Evolutionary conservation across 2,113 vertebrate species (phyloP).

Genomic region (Cathartes aura): DNA sequence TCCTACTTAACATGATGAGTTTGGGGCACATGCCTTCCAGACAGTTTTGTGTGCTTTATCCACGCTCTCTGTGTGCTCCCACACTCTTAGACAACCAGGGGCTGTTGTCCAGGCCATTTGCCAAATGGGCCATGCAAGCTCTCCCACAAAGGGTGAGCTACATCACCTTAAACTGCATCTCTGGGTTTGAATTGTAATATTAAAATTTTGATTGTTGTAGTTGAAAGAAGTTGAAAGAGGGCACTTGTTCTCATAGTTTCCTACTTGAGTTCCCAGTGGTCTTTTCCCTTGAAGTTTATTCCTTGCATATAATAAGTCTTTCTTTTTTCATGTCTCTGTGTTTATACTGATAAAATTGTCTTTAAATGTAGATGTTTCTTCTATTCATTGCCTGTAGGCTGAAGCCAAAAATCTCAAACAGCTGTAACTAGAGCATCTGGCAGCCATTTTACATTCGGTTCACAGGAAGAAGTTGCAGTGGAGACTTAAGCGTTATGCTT

Average conservation of each 20-base stretch:
- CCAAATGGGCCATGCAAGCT: neutral
- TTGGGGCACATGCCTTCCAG: neutral
- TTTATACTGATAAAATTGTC: conserved; percentile 9
- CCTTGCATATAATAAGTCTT: neutral
- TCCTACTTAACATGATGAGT: neutral
- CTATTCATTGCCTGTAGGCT: neutral
- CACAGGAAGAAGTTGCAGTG: neutral
- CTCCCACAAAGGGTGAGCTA: neutral
- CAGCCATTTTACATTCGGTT: conserved; percentile 19
- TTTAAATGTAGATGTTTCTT: conserved; percentile 6
- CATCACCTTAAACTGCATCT: neutral
- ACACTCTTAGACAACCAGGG: neutral
- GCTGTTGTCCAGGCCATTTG: neutral
- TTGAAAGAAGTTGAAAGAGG: neutral
- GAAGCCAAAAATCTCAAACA: conserved; percentile 14
- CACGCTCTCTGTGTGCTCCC: neutral
- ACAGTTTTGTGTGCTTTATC: neutral
- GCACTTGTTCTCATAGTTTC: neutral
- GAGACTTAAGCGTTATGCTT: neutral
- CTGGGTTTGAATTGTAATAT: neutral
- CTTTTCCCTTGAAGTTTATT: neutral
- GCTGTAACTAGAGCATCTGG: neutral
- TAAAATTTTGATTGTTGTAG: neutral
- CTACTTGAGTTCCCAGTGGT: neutral
- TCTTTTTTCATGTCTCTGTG: neutral